Percentiles rank a stretch among this genome's conserved stretches.
phyloP scores from a whole-genome alignment of 2,113 vertebrate species.

The Psettodes erumei region DNA sequence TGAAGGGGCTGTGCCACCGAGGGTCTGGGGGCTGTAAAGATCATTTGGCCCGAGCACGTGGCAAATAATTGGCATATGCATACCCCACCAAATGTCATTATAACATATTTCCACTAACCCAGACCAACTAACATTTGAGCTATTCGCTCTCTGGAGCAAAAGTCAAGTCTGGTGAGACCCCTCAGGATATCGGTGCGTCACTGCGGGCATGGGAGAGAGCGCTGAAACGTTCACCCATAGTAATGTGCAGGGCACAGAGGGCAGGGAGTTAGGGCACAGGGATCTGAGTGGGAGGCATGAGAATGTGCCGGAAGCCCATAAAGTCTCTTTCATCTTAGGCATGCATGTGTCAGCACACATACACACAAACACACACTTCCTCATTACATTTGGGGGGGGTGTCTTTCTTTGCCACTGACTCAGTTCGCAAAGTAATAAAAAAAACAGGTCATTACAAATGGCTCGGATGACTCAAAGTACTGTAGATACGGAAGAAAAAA shows the following conservation, averaged over 20 bases:
- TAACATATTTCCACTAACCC: slow-evolving; percentile 59
- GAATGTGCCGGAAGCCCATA: slow-evolving; percentile 28
- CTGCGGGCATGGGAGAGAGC: slow-evolving; percentile 31
- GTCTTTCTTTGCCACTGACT: slow-evolving; percentile 35
- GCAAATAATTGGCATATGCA: slow-evolving; percentile 48
- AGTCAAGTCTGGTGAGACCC: slow-evolving; percentile 10
- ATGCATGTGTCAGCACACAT: slow-evolving; percentile 45
- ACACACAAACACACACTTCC: slow-evolving; percentile 39
- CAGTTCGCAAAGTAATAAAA: slow-evolving; percentile 33
- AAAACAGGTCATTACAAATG: slow-evolving; percentile 23
- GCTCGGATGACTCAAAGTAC: slow-evolving; percentile 38
- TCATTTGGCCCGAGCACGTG: slow-evolving; percentile 46
- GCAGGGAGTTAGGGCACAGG: slow-evolving; percentile 17
- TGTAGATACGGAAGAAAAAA: slow-evolving; percentile 39
- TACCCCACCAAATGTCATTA: slow-evolving; percentile 36
- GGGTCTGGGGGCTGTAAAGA: slow-evolving; percentile 58
- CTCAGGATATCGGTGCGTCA: slow-evolving; percentile 9
- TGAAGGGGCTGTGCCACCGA: slow-evolving; percentile 45
- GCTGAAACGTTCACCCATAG: slow-evolving; percentile 30
- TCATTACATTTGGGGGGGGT: slow-evolving; percentile 34
- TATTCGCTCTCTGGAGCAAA: slow-evolving; percentile 8
- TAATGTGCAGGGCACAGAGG: slow-evolving; percentile 11
- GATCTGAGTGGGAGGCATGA: slow-evolving; percentile 25
- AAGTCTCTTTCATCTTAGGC: slow-evolving; percentile 50
- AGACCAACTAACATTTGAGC: slow-evolving; percentile 17